Conservation (phyloP, 2,797 vertebrate species). For the Falco cherrug region DNA sequence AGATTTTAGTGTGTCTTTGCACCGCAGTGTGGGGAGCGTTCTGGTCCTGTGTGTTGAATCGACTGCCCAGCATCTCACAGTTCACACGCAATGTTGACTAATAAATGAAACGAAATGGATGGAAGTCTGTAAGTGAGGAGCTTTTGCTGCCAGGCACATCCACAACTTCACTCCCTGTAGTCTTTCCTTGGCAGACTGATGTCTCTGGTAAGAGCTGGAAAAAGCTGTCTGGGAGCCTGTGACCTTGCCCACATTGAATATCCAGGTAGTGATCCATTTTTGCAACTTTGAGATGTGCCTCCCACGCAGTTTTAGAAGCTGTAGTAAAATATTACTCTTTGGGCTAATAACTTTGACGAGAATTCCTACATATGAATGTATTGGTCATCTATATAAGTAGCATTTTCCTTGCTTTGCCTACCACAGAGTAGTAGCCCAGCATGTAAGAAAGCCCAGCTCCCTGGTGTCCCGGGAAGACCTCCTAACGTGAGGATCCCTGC, state of each 20-base stretch:
- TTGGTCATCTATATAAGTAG: not conserved
- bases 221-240: not conserved
- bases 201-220: not conserved
- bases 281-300: not conserved
- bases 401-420: not conserved
- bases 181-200: not conserved
- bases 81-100: not conserved
- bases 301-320: not conserved
- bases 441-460: not conserved
- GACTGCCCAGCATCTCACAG: not conserved
- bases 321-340: not conserved
- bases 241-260: not conserved
- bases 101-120: not conserved
- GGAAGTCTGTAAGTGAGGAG: not conserved
- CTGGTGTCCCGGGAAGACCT: not conserved
- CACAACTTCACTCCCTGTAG: not conserved
- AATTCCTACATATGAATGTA: not conserved
- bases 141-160: not conserved
- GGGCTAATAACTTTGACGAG: not conserved
- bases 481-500: not conserved
- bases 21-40: not conserved
- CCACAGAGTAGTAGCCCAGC: not conserved
- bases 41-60: not conserved
- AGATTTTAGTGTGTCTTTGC: not conserved
- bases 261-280: not conserved